Percentiles rank a stretch among this genome's conserved stretches.
These are phyloP conservation scores for Chloropsis hardwickii DNA, from an alignment of 2,113 vertebrate genomes.

Conservation along the genomic window DNA sequence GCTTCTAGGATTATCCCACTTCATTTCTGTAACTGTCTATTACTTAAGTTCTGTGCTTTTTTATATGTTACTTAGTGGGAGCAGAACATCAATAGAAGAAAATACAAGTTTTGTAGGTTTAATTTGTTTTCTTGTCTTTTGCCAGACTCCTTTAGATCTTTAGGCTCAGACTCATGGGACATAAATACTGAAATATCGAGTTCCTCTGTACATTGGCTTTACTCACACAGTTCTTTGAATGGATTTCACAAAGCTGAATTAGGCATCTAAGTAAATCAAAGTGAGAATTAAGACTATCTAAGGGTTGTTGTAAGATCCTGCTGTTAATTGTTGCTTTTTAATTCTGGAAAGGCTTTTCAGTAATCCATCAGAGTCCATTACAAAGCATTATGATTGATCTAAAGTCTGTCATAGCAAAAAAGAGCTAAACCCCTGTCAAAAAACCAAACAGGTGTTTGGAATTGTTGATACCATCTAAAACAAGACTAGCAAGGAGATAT, in stretches of 20 bases:
- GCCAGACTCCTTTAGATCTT: background rate
- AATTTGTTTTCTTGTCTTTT: background rate
- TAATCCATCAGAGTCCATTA: background rate
- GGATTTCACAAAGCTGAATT: background rate
- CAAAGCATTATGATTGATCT: background rate
- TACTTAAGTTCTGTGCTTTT: background rate
- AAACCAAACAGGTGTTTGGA: background rate
- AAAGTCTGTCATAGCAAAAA: background rate
- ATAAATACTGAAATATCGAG: background rate
- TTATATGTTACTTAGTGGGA: background rate
- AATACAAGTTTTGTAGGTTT: background rate
- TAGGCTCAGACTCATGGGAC: background rate
- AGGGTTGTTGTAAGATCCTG: background rate
- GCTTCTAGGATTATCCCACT: background rate
- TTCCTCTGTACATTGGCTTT: background rate
- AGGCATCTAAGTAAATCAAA: background rate
- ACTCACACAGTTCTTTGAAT: background rate
- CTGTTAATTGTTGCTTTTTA: background rate
- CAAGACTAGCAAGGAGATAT: background rate
- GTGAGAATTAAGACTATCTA: background rate
- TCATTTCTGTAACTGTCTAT: background rate
- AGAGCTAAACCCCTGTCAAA: background rate
- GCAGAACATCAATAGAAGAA: background rate
- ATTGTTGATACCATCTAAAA: background rate
- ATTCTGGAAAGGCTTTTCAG: background rate